Percentiles rank a stretch among this genome's conserved stretches.
These are phyloP conservation scores for Alosa alosa DNA, from an alignment of 2,113 vertebrate genomes.

Conservation along the genomic window DNA sequence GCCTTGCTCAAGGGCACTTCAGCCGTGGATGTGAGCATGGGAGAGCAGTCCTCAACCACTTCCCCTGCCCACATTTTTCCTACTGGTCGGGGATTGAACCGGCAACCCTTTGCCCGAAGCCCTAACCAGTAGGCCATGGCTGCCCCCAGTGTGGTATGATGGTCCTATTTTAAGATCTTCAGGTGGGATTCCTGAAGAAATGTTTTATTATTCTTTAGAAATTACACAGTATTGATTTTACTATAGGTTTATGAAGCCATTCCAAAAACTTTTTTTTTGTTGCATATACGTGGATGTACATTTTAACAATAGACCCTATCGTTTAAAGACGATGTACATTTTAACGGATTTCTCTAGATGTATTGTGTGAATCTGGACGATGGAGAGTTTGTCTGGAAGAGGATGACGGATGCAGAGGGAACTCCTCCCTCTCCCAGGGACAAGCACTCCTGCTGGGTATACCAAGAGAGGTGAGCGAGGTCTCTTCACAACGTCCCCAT, in stretches of 20 bases:
- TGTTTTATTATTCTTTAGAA: too few species aligned
- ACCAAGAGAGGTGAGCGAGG: slow-evolving; percentile 60
- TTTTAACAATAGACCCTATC: neutral
- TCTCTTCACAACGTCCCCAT: neutral
- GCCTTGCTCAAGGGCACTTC: too few species aligned
- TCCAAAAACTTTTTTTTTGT: neutral
- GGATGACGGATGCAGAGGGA: slow-evolving; percentile 51
- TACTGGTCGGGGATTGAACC: too few species aligned
- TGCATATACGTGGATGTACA: neutral
- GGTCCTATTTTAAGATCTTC: too few species aligned
- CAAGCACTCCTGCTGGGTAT: slow-evolving; percentile 72
- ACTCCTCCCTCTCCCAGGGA: slow-evolving; percentile 64
- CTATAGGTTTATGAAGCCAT: neutral
- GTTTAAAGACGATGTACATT: neutral
- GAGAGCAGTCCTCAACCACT: too few species aligned
- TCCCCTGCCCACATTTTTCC: too few species aligned
- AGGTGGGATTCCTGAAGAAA: too few species aligned
- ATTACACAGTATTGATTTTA: neutral
- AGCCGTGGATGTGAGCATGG: too few species aligned
- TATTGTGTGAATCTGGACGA: slow-evolving; percentile 62
- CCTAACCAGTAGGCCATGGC: too few species aligned
- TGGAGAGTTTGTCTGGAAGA: slow-evolving; percentile 56
- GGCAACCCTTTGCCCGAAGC: too few species aligned
- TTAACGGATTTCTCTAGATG: slow-evolving; percentile 52
- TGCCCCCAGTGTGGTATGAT: too few species aligned